Conservation (phyloP, 1,140 invertebrate genomes). For the Drosophila carrolli region DNA sequence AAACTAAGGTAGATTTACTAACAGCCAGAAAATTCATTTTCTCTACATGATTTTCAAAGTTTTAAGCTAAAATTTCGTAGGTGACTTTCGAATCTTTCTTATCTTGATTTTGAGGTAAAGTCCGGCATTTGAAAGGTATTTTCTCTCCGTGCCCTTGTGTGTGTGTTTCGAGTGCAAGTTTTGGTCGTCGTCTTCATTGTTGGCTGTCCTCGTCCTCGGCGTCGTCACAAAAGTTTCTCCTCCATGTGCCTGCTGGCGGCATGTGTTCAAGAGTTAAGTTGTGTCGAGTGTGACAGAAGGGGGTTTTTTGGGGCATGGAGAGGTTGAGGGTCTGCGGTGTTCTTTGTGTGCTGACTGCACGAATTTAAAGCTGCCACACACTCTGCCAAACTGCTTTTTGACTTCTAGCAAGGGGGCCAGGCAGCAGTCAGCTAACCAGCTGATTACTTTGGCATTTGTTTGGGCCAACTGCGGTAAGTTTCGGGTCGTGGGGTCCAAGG, state of each 20-base stretch:
- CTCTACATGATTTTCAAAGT: too few relatives aligned
- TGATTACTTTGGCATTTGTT: conserved; percentile 81
- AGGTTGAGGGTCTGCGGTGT: conserved; percentile 27
- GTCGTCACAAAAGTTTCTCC: conserved; percentile 74
- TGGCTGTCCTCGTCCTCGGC: conserved; percentile 51
- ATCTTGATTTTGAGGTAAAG: conserved; percentile 6
- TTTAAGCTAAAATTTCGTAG: too few relatives aligned
- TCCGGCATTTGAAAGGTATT: neutral
- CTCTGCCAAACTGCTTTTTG: conserved; percentile 72
- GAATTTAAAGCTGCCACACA: conserved; percentile 79
- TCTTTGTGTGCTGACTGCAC: conserved; percentile 69
- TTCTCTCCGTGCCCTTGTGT: conserved; percentile 29
- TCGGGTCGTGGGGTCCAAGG: too few relatives aligned
- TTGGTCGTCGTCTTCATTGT: conserved; percentile 76
- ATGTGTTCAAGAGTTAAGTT: conserved; percentile 82
- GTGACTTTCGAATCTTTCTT: too few relatives aligned
- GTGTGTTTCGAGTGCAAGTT: conserved; percentile 64
- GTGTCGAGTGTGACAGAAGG: conserved; percentile 61
- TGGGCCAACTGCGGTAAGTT: conserved; percentile 39
- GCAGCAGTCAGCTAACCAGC: conserved; percentile 60
- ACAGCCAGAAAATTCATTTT: too few relatives aligned
- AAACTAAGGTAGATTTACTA: too few relatives aligned
- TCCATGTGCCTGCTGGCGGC: conserved; percentile 78
- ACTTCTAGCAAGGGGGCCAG: conserved; percentile 55
- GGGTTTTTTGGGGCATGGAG: neutral